These are phyloP conservation scores for Cephalopachus bancanus DNA, from an alignment of 2,797 vertebrate genomes.

Conservation along the genomic window DNA sequence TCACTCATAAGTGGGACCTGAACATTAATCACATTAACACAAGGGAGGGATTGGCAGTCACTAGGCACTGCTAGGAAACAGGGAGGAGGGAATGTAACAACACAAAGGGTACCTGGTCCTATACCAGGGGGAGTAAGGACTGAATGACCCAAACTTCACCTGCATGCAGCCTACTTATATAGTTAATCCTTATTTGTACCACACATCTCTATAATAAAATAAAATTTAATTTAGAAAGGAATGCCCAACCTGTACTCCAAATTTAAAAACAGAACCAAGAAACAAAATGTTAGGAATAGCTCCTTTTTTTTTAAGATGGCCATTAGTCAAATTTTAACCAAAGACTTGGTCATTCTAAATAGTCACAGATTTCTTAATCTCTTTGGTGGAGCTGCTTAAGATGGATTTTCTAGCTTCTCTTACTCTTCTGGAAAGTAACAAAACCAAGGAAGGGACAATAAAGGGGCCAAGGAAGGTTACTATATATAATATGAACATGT, in stretches of 20 bases:
- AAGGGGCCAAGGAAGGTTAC: not conserved
- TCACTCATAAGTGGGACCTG: too few species aligned
- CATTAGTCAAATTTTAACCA: not conserved
- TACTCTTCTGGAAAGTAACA: not conserved
- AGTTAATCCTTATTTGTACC: too few species aligned
- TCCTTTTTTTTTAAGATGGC: not conserved
- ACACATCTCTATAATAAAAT: too few species aligned
- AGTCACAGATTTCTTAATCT: not conserved
- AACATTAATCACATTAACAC: too few species aligned
- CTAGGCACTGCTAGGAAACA: too few species aligned
- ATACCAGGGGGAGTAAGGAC: too few species aligned
- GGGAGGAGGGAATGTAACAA: too few species aligned
- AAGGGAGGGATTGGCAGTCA: too few species aligned
- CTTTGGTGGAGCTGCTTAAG: not conserved
- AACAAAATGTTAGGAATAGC: not conserved
- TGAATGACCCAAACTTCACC: too few species aligned
- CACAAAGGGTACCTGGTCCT: too few species aligned
- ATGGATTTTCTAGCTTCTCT: conserved; percentile 25
- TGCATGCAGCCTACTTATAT: too few species aligned
- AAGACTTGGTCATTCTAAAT: not conserved
- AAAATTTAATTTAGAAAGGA: not conserved
- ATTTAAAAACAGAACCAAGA: conserved; percentile 21
- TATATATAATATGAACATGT: not conserved
- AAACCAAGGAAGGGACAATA: not conserved
- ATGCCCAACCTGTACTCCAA: not conserved